Base-by-base conservation (phyloP, 2,113 vertebrate species). In the Oxyura jamaicensis region DNA sequence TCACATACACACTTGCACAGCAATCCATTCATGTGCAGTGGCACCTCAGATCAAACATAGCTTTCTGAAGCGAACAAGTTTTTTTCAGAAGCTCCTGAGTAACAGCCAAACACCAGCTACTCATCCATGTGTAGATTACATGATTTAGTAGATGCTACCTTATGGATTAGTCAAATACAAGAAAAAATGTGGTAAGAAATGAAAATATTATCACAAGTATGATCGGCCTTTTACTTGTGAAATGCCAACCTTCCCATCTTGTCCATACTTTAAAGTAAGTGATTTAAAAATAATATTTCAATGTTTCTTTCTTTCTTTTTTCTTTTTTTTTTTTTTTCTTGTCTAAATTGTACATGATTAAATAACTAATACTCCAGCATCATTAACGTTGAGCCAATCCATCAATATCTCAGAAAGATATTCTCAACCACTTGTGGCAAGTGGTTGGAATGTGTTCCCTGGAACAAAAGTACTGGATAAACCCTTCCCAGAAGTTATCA, bases 71-170 rank as follows among this genome's bases (percentile, higher is more conserved):
- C 4, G 31, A 58, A 21, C 5, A 58, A 39, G 15, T 2, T 35
- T 78, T 83, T 78, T 59, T 41, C 46, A 71, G 58, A 79, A 79
- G 17, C 2, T 67, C 4, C 1, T 85, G 28, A 59, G 50, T 13
- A 17, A 69, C 13, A 52, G 12, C 25, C 36, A 87, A 59, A 15
- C 4, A 78, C 22, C 25, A 74, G 8, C 8, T 22, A 4, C 55
- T 79, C 3, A 1, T 26, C 13, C 22, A 6, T 19, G 17, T 62
- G 28, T 12, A 41, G 2, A 35, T 21, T 68, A 63, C 10, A 59
- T 21, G 19, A 33, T 65, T 63, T 31, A 3, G 23, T 55, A 55
- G 21, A 39, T 6, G 2, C 5, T 63, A 3, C 15, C 0, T 55
- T n/a, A 68, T 0, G 1, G 28, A 63, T 60, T 36, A 48, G 5